A percentile compares a stretch with the other conserved stretches of the same genome.
Evolutionary conservation across 35 echinoderm and acorn worm species (phyloP).

Genomic region (Chiridota heheva): DNA sequence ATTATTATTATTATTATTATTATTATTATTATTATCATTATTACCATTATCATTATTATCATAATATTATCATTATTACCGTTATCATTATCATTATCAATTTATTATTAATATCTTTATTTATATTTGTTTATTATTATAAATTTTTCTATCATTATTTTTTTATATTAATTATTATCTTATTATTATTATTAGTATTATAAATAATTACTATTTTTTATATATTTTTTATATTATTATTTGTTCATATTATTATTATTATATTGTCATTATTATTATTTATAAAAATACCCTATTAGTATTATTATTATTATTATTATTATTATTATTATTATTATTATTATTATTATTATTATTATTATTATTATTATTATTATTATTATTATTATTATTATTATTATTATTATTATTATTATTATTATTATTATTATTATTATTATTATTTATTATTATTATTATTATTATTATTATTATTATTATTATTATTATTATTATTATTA

Average conservation of each 20-base stretch:
- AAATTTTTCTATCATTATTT: constrained; percentile 7
- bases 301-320: too few relatives aligned
- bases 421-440: constrained; percentile 9
- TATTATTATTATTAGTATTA: too few relatives aligned
- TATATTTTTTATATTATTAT: not conserved
- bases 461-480: too few relatives aligned
- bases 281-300: not conserved
- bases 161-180: not conserved
- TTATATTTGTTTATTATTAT: not conserved
- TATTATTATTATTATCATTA: too few relatives aligned
- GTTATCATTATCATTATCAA: not conserved
- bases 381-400: constrained; percentile 22
- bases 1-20: too few relatives aligned
- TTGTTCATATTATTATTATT: not conserved
- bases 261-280: not conserved
- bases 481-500: too few relatives aligned
- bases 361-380: constrained; percentile 10
- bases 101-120: not conserved
- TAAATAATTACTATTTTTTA: not conserved
- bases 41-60: too few relatives aligned
- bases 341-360: constrained; percentile 12
- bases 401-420: constrained; percentile 12
- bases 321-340: constrained; percentile 13
- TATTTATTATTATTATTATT: too few relatives aligned
- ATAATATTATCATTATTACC: not conserved